These are phyloP conservation scores for Trematocara nigrifrons DNA, from an alignment of 2,113 vertebrate species.

Conservation along the genomic window DNA sequence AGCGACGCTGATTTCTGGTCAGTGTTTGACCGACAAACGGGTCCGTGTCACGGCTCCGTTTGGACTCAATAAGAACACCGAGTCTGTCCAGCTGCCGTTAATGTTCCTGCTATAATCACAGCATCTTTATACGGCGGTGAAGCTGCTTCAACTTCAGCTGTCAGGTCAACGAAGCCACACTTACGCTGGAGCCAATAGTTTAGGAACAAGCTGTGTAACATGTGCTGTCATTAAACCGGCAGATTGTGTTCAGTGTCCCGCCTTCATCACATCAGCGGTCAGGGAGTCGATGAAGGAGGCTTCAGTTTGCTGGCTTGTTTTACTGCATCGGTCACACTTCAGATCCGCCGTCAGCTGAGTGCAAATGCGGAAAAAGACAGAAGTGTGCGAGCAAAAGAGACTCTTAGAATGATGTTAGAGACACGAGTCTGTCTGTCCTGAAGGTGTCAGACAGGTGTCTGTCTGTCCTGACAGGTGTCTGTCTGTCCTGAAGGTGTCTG, in stretches of 20 bases:
- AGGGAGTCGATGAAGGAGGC: neutral
- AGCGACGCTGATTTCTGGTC: neutral
- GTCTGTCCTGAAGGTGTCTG: too few relatives aligned
- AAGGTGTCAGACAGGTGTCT: neutral
- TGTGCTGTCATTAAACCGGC: neutral
- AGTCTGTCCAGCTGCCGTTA: neutral
- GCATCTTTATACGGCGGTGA: neutral
- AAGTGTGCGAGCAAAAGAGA: too few relatives aligned
- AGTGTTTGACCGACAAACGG: neutral
- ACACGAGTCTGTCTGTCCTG: neutral
- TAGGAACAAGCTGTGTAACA: neutral
- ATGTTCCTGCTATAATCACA: neutral
- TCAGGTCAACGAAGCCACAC: neutral
- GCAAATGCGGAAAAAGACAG: neutral
- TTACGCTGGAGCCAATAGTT: neutral
- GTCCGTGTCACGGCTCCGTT: neutral
- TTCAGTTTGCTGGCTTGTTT: neutral
- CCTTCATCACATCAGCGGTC: neutral
- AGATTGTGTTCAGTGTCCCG: neutral
- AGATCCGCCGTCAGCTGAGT: neutral
- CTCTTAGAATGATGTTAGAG: neutral
- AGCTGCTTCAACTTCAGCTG: neutral
- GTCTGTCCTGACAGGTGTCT: too few relatives aligned
- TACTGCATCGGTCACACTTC: neutral
- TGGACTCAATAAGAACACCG: too few relatives aligned